Evolutionary conservation across 2,888 invertebrate species (phyloP), one percentile per base, ranked within the genome.

Genomic region (Quadriops clusia): DNA sequence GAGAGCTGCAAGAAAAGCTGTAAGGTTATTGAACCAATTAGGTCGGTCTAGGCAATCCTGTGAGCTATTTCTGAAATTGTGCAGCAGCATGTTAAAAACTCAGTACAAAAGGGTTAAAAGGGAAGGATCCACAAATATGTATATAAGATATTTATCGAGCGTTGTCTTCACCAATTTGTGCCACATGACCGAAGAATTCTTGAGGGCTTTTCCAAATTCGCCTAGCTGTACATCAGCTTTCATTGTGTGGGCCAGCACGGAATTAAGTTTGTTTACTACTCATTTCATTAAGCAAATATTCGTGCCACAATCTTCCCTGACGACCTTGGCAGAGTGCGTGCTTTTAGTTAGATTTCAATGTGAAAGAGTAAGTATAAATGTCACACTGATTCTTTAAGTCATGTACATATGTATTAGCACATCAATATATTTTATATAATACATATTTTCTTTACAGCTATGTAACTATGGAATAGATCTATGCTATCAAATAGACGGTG

Each of bases 171-270:
- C 79, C 43, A 82, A 81, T 53, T 70, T 90, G 45, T 60, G 61
- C 41, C 57, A 60, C 30, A 62, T 62, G 61, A 57, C 60, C 7
- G 68, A 70, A 39, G 85, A 86, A 56, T 85, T 85, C 54, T 61
- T 76, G 23, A 72, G 77, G 43, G 79, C 89, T 22, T 94, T 94
- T 59, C 80, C 84, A 26, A 71, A 79, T 45, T 79, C 75, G 31
- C 69, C 74, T 13, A 73, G 73, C 15, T 82, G 81, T 50, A 73
- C 74, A 27, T 80, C 82, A 43, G 83, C 79, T 31, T 79, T 93
- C 43, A 75, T 91, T 38, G 84, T 91, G 4, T 95, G 95, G 95
- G 81, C 85, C 41, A 85, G 85, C 50, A 72, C 75, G 41, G 86
- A 89, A 62, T 63, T 87, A 33, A 77, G 78, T 46, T 70, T 79